These are phyloP conservation scores for Kryptopterus vitreolus DNA, from an alignment of 2,797 vertebrate species.

Conservation along the genomic window DNA sequence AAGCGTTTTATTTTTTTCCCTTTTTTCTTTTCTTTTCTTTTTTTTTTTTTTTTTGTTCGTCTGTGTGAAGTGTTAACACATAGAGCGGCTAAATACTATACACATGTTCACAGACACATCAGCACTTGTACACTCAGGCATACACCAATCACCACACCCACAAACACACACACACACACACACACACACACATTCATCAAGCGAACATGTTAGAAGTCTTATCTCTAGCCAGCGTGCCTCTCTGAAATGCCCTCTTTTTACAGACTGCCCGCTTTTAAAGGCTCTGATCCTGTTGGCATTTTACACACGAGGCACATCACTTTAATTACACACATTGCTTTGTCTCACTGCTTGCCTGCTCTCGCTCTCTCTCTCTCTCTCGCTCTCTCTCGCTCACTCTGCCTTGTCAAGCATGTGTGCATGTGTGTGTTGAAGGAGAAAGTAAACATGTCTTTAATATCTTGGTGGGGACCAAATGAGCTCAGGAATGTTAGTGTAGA, in stretches of 20 bases:
- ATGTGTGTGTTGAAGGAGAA: neutral
- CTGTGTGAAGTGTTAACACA: slow-evolving; percentile 1
- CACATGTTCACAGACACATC: slow-evolving; percentile 1
- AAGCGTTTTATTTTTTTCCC: too few species aligned
- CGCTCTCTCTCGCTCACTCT: too few species aligned
- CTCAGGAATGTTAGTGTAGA: too few species aligned
- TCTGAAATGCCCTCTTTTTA: slow-evolving; percentile 53
- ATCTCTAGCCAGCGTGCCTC: slow-evolving; percentile 54
- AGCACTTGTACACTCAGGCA: slow-evolving; percentile 19
- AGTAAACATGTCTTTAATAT: neutral
- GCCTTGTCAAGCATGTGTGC: slow-evolving; percentile 1
- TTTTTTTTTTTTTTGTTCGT: neutral
- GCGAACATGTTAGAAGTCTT: slow-evolving; percentile 45
- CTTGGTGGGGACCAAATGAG: neutral
- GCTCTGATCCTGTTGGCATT: slow-evolving; percentile 81
- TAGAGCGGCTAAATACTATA: neutral
- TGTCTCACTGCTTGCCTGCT: slow-evolving; percentile 54
- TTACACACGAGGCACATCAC: slow-evolving; percentile 78
- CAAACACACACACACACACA: neutral
- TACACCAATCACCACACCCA: neutral
- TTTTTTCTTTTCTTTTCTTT: too few species aligned
- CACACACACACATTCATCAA: slow-evolving; percentile 32
- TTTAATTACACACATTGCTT: slow-evolving; percentile 81
- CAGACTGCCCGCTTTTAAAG: slow-evolving; percentile 71
- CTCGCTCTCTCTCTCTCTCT: too few species aligned